A percentile compares a stretch with the other conserved stretches of the same genome.
Conservation (phyloP, 2,888 invertebrate species). For the Tenthredo mesomela region DNA sequence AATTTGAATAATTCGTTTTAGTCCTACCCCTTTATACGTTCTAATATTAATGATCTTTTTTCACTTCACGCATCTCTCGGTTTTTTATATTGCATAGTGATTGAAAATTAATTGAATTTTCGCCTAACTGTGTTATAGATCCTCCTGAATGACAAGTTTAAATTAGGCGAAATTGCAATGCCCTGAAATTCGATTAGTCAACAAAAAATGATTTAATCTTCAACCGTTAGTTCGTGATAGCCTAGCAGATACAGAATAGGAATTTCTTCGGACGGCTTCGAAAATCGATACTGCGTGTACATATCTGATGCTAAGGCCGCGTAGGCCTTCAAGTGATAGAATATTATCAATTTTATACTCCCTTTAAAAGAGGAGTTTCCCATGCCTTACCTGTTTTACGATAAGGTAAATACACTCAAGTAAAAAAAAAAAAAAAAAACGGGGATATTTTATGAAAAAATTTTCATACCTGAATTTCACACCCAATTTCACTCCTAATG, state of each 20-base stretch:
- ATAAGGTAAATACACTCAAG: not conserved
- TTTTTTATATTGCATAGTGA: not conserved
- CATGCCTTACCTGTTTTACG: not conserved
- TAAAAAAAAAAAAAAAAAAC: not conserved
- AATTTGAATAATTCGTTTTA: not conserved
- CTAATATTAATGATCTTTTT: not conserved
- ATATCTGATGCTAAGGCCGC: not conserved
- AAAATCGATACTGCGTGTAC: slow-evolving; percentile 28
- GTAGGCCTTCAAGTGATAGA: not conserved
- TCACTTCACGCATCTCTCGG: not conserved
- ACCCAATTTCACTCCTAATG: not conserved
- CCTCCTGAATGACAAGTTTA: not conserved
- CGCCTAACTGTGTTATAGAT: not conserved
- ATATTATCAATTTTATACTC: not conserved
- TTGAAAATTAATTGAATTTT: not conserved
- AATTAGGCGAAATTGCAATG: not conserved
- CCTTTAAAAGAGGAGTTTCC: not conserved
- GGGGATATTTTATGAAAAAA: not conserved
- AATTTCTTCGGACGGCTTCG: slow-evolving; percentile 34
- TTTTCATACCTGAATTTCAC: not conserved
- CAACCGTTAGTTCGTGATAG: slow-evolving; percentile 1
- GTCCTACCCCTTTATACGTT: not conserved
- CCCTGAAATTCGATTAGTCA: not conserved
- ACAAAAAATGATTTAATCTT: slow-evolving; percentile 6
- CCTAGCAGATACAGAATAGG: not conserved